These are phyloP conservation scores for Mythimna lalbum DNA, from an alignment of 2,888 invertebrate species.

Conservation along the genomic window DNA sequence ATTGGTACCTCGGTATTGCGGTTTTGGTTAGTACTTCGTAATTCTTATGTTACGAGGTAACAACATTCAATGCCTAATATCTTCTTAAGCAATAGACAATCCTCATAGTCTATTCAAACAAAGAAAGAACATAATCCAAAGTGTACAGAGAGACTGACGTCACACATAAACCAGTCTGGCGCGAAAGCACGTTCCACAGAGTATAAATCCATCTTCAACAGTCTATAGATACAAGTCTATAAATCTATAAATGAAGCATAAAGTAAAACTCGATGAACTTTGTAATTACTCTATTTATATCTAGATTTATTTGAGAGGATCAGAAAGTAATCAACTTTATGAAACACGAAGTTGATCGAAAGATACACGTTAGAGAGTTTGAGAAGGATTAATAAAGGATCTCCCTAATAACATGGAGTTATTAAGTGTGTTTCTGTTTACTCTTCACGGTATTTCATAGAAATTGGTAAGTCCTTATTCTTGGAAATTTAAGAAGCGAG, in stretches of 20 bases:
- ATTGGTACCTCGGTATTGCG: too few species aligned
- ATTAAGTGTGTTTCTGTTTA: neutral
- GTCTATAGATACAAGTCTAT: slow-evolving; percentile 29
- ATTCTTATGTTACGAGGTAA: neutral
- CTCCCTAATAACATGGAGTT: neutral
- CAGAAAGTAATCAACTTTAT: slow-evolving; percentile 22
- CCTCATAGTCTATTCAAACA: slow-evolving; percentile 6
- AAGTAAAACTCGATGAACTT: slow-evolving; percentile 27
- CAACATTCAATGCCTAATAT: neutral
- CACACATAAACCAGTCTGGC: slow-evolving; percentile 5
- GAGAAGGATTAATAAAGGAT: slow-evolving; percentile 14
- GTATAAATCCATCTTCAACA: slow-evolving; percentile 4
- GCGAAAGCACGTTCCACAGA: slow-evolving; percentile 34
- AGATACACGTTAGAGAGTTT: slow-evolving; percentile 11
- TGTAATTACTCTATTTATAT: slow-evolving; percentile 33
- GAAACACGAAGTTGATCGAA: slow-evolving; percentile 24
- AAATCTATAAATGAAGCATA: slow-evolving; percentile 34
- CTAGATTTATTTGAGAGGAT: slow-evolving; percentile 34
- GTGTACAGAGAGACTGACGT: slow-evolving; percentile 10
- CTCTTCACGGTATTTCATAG: too few species aligned
- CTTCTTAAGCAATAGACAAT: neutral
- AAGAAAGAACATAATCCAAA: slow-evolving; percentile 14
- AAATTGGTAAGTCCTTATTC: too few species aligned
- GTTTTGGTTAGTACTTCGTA: too few species aligned
- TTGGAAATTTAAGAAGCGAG: too few species aligned